phyloP scores from a whole-genome alignment of 2,797 vertebrate species.

The Chaetophractus vellerosus region DNA sequence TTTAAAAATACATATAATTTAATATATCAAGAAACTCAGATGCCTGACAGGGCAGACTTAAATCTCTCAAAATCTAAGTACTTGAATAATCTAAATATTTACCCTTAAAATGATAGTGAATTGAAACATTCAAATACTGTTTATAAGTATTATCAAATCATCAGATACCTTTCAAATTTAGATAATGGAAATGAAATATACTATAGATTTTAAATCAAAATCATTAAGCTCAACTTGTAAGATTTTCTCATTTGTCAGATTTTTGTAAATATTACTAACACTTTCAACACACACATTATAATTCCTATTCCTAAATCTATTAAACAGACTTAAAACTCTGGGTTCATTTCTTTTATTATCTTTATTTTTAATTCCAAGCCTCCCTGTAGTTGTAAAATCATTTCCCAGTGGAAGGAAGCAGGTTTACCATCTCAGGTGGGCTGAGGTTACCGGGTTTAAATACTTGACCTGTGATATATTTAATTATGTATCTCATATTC shows the following conservation, averaged over 20 bases:
- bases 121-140: conserved; percentile 29
- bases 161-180: conserved; percentile 36
- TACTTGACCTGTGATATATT: not conserved
- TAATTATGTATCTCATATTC: not conserved
- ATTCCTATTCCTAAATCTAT: conserved; percentile 46
- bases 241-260: conserved; percentile 13
- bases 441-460: not conserved
- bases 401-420: not conserved
- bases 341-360: not conserved
- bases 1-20: conserved; percentile 53
- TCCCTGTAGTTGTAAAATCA: not conserved
- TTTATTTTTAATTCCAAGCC: conserved; percentile 6
- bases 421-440: not conserved
- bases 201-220: conserved; percentile 51
- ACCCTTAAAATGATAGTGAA: conserved; percentile 13
- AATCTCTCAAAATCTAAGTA: conserved; percentile 27
- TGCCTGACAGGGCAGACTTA: conserved; percentile 1
- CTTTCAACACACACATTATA: conserved; percentile 12
- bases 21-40: conserved; percentile 35
- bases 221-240: conserved; percentile 3
- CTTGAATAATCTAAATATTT: conserved; percentile 43
- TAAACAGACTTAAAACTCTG: not conserved
- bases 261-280: conserved; percentile 63
- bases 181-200: conserved; percentile 49
- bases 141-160: conserved; percentile 25